Conservation (phyloP, 2,888 invertebrate genomes). For the Agonopterix subpropinquella region DNA sequence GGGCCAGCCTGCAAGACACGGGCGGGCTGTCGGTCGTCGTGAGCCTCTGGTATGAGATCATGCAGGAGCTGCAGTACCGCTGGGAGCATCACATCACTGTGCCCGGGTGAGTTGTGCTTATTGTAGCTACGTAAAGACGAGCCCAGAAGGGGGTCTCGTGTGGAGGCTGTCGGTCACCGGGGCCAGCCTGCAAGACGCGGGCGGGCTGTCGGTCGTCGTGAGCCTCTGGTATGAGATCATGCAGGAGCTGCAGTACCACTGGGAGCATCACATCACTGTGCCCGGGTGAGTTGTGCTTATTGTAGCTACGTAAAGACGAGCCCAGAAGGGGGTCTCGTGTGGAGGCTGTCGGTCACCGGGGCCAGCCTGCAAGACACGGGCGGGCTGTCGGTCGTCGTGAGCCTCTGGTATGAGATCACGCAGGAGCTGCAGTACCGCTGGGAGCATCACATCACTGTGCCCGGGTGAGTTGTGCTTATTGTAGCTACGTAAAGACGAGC, state of each 20-base stretch:
- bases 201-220: conserved; percentile 87
- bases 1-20: conserved; percentile 83
- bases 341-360: conserved; percentile 85
- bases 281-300: too few relatives aligned
- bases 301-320: conserved; percentile 85
- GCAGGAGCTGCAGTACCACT: conserved; percentile 91
- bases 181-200: conserved; percentile 82
- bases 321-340: conserved; percentile 84
- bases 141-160: conserved; percentile 84
- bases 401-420: conserved; percentile 95
- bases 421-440: conserved; percentile 93
- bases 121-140: conserved; percentile 84
- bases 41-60: conserved; percentile 96
- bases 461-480: too few relatives aligned
- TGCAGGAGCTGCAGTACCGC: conserved; percentile 90
- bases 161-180: conserved; percentile 87
- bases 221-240: conserved; percentile 97
- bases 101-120: too few relatives aligned
- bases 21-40: conserved; percentile 88
- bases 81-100: conserved; percentile 89
- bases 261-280: conserved; percentile 87
- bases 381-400: conserved; percentile 87
- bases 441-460: conserved; percentile 86
- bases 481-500: conserved; percentile 84
- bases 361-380: conserved; percentile 84